phyloP scores from a whole-genome alignment of 1,140 invertebrate genomes.

The Physella acuta region DNA sequence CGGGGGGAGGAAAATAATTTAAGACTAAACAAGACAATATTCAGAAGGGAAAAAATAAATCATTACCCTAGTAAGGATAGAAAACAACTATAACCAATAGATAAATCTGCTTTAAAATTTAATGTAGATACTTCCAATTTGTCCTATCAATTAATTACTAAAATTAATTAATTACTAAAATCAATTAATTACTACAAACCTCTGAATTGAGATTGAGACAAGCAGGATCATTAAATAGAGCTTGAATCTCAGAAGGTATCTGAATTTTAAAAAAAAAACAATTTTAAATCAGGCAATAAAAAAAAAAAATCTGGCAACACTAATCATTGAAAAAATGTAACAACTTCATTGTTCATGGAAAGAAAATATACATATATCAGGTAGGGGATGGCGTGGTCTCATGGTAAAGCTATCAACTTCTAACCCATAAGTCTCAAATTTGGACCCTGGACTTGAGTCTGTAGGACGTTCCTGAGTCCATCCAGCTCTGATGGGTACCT shows the following conservation, averaged over 20 bases:
- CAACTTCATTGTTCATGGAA: background rate
- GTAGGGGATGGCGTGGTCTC: too few relatives aligned
- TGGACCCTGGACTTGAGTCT: too few relatives aligned
- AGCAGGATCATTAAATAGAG: slow-evolving; percentile 51
- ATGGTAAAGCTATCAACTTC: too few relatives aligned
- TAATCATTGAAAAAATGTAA: background rate
- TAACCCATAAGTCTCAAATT: too few relatives aligned
- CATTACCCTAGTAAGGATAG: too few relatives aligned
- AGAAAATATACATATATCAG: too few relatives aligned
- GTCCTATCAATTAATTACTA: too few relatives aligned
- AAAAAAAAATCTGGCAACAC: background rate
- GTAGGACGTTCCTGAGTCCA: too few relatives aligned
- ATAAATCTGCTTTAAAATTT: background rate
- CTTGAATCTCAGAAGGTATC: slow-evolving; percentile 64
- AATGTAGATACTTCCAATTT: too few relatives aligned
- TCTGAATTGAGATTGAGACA: slow-evolving; percentile 47
- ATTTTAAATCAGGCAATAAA: background rate
- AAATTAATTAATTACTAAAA: too few relatives aligned
- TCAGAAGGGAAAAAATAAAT: background rate
- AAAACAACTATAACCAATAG: background rate
- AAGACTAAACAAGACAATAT: background rate
- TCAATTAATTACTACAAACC: too few relatives aligned
- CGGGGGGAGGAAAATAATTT: background rate
- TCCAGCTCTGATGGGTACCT: too few relatives aligned
- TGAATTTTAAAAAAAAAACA: slow-evolving; percentile 26